Percentiles rank a stretch among this genome's conserved stretches.
phyloP scores from a whole-genome alignment of 2,113 vertebrate species.

The Engystomops pustulosus region DNA sequence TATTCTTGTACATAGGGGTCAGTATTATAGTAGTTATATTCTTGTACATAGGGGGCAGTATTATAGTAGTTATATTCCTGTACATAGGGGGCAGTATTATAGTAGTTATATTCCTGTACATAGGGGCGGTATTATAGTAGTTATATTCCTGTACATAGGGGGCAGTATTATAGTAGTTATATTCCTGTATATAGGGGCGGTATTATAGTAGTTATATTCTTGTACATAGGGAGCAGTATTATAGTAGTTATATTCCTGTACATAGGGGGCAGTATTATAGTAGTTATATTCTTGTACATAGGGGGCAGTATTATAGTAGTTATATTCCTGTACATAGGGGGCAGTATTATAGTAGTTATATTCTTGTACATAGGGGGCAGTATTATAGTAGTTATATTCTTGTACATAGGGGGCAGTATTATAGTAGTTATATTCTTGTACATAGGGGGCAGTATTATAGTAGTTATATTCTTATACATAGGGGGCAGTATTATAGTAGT shows the following conservation, averaged over 20 bases:
- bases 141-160: slow-evolving; percentile 17
- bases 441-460: too few relatives aligned
- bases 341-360: too few relatives aligned
- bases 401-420: not conserved
- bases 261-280: too few relatives aligned
- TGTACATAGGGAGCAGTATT: not conserved
- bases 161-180: slow-evolving; percentile 6
- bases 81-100: not conserved
- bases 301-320: too few relatives aligned
- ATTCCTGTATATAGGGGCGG: not conserved
- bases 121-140: slow-evolving; percentile 10
- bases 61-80: too few relatives aligned
- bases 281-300: too few relatives aligned
- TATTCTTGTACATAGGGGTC: too few relatives aligned
- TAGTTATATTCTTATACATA: too few relatives aligned
- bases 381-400: slow-evolving; percentile 10
- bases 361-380: not conserved
- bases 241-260: not conserved
- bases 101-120: slow-evolving; percentile 15
- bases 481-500: too few relatives aligned
- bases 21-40: too few relatives aligned
- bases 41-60: too few relatives aligned
- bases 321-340: too few relatives aligned
- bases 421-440: not conserved
- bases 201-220: slow-evolving; percentile 18